Conservation (phyloP, 2,113 vertebrate species). For the Erythrolamprus reginae region DNA sequence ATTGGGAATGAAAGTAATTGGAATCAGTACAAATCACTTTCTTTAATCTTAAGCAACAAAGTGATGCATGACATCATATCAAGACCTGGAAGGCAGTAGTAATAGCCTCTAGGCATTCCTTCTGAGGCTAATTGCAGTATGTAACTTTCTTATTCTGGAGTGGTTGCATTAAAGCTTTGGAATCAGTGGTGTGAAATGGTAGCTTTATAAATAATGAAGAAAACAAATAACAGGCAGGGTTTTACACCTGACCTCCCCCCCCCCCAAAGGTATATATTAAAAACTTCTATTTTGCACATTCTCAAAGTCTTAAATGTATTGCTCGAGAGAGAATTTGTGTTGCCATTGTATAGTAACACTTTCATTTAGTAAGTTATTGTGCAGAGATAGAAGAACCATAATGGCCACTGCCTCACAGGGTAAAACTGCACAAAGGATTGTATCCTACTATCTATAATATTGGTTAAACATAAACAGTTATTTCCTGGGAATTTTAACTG, state of each 20-base stretch:
- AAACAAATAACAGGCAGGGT: neutral
- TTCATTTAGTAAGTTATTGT: neutral
- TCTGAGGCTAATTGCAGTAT: neutral
- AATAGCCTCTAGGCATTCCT: neutral
- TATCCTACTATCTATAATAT: neutral
- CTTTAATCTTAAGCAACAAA: slow-evolving; percentile 12
- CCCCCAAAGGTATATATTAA: neutral
- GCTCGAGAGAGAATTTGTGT: neutral
- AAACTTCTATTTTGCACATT: neutral
- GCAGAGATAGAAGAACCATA: neutral
- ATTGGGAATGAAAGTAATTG: slow-evolving; percentile 9
- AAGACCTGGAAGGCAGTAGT: neutral
- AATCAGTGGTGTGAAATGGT: neutral
- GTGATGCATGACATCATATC: neutral
- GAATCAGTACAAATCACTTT: slow-evolving; percentile 15
- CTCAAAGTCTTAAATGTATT: neutral
- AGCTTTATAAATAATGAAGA: neutral
- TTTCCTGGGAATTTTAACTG: neutral
- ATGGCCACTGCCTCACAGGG: neutral
- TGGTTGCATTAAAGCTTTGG: neutral
- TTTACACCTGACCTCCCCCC: neutral
- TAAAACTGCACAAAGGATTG: neutral
- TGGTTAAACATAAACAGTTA: neutral
- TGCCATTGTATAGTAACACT: neutral
- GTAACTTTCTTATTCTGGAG: neutral